Evolutionary conservation across 2,113 vertebrate species (phyloP), one percentile per base, ranked within the genome.

Genomic region (Antigone vipio): DNA sequence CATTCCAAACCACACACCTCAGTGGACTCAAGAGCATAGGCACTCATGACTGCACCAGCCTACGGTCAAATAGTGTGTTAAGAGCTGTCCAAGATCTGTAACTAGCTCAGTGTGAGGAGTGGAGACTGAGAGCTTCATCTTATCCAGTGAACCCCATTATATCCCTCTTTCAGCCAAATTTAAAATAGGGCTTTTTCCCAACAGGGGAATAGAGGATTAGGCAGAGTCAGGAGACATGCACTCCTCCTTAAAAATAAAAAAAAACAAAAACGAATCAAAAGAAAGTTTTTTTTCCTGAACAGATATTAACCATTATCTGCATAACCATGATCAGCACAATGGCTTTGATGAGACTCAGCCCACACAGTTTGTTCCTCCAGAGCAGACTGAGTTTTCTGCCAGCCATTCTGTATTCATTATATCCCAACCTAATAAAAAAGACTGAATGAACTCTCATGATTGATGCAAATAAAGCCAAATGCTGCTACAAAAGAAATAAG

Each of bases 331-430:
- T 94, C 66, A 95, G 62, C 77, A 96, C 93, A 96, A 96, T 95
- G 81, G 84, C 69, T 94, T 85, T 97, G 94, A 97, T 96, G 96
- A 97, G 95, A 78, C 91, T 87, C 92, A 88, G 69, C 92, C 87
- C 77, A 94, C 89, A 84, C 50, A 89, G 74, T 78, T 94, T 96
- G 62, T 45, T 96, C 62, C 69, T 85, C 77, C 58, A 89, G 92
- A 91, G 76, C 19, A 95, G 56, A 88, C 34, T 1, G 18, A 91
- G 66, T 89, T 94, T 89, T 90, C 84, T 96, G 94, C 91, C 93
- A 94, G 62, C 30, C 34, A 6, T 73, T 86, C 76, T 82, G 35
- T 81, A 82, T 95, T 96, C 1, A 2, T 79, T 82, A 56, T 77
- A 82, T 90, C 64, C 24, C 73, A 78, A 13, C 35, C 76, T 68